Evolutionary conservation across 2,113 vertebrate species (phyloP).

Genomic region (Megaptera novaeangliae): DNA sequence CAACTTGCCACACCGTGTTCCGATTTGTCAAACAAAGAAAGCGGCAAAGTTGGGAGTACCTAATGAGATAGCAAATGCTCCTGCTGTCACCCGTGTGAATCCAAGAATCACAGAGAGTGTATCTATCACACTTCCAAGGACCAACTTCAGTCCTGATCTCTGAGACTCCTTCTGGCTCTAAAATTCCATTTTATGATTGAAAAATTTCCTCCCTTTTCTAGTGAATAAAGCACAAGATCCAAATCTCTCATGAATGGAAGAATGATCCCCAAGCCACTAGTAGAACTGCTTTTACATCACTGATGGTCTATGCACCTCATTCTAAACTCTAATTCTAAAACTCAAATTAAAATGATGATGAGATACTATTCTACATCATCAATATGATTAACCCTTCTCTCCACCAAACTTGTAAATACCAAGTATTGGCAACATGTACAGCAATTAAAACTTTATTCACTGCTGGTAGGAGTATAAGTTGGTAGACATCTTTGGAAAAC

Average conservation of each 20-base stretch:
- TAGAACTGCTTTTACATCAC: not conserved
- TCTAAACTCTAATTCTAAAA: not conserved
- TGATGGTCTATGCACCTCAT: not conserved
- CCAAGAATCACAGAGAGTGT: not conserved
- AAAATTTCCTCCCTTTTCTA: not conserved
- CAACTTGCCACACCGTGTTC: not conserved
- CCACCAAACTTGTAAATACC: not conserved
- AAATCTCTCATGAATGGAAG: not conserved
- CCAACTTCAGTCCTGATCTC: not conserved
- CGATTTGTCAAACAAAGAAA: conserved; percentile 61
- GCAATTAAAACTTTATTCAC: not conserved
- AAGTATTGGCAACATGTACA: not conserved
- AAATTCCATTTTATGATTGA: not conserved
- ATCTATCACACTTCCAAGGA: not conserved
- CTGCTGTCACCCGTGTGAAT: conserved; percentile 7
- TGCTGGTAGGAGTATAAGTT: not conserved
- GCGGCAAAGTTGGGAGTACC: conserved; percentile 29
- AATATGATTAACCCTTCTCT: not conserved
- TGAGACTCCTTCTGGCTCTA: not conserved
- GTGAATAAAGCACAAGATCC: not conserved
- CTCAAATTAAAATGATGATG: not conserved
- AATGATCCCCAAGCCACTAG: not conserved
- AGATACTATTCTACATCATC: not conserved
- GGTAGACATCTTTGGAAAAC: not conserved
- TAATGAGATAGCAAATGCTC: conserved; percentile 3